These are phyloP conservation scores for Bombyx huttoni DNA, from an alignment of 2,888 invertebrate species.

Conservation along the genomic window DNA sequence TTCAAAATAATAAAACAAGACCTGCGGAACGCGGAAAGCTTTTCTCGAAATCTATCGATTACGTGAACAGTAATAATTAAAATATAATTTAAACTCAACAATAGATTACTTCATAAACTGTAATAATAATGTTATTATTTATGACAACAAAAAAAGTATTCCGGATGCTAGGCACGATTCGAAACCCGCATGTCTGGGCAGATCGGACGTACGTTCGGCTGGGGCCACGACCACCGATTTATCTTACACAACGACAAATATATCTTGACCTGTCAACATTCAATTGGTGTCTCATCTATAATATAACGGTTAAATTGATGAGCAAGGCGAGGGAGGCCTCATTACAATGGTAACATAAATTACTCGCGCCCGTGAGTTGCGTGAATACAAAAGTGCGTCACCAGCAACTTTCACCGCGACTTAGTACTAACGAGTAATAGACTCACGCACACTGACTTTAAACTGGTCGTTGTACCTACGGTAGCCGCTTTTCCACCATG, in stretches of 20 bases:
- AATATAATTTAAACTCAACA: neutral
- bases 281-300: conserved; percentile 21
- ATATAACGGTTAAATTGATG: conserved; percentile 25
- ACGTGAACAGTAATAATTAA: neutral
- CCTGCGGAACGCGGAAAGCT: conserved; percentile 24
- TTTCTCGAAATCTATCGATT: neutral
- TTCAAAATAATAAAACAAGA: conserved; percentile 65
- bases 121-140: neutral
- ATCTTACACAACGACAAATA: conserved; percentile 33
- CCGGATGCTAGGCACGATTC: conserved; percentile 31
- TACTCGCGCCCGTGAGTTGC: conserved; percentile 39
- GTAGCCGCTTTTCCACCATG: neutral
- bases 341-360: conserved; percentile 40
- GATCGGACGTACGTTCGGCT: conserved; percentile 26
- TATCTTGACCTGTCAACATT: conserved; percentile 29
- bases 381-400: conserved; percentile 62
- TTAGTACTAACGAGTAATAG: conserved; percentile 3
- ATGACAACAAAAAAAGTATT: conserved; percentile 14
- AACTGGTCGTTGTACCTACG: neutral
- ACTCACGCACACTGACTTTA: neutral
- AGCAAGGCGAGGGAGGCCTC: conserved; percentile 27
- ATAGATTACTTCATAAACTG: neutral
- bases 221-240: conserved; percentile 43
- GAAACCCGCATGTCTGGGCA: conserved; percentile 43
- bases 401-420: conserved; percentile 59